Percentiles rank a stretch among this genome's conserved stretches.
Evolutionary conservation across 2,888 invertebrate species (phyloP).

Genomic region (Scelioninae gen. 1): DNA sequence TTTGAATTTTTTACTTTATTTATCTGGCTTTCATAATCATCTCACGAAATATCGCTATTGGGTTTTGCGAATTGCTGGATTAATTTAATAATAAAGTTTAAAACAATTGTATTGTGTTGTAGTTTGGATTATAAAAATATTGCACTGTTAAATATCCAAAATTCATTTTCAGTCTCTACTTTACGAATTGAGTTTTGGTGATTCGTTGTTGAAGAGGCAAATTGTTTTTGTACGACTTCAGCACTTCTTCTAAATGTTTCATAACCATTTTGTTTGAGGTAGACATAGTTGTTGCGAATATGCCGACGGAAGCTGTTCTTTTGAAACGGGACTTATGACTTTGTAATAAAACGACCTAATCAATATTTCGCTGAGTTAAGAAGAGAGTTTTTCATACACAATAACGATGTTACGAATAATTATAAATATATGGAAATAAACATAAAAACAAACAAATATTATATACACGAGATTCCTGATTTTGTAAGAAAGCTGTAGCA

Average conservation of each 20-base stretch:
- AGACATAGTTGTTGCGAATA: constrained; percentile 61
- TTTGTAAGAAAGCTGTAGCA: constrained; percentile 76
- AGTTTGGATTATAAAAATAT: constrained; percentile 26
- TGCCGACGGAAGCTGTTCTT: constrained; percentile 63
- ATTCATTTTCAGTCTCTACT: constrained; percentile 1
- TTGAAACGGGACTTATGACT: constrained; percentile 60
- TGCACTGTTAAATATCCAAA: constrained; percentile 6
- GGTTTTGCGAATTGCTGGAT: too few species aligned
- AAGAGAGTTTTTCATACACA: constrained; percentile 62
- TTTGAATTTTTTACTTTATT: too few species aligned
- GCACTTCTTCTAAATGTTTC: constrained; percentile 53
- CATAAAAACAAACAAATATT: constrained; percentile 54
- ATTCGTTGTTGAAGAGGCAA: neutral
- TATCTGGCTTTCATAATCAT: too few species aligned
- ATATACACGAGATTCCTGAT: constrained; percentile 77
- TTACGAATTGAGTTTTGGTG: neutral
- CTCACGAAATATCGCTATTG: too few species aligned
- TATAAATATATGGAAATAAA: constrained; percentile 62
- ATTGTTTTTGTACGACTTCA: constrained; percentile 52
- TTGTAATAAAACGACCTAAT: constrained; percentile 66
- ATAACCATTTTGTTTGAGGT: constrained; percentile 56
- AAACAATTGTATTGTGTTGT: too few species aligned
- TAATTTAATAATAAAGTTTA: too few species aligned
- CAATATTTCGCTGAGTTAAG: constrained; percentile 66
- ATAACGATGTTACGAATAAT: constrained; percentile 65